These are phyloP conservation scores for Neomonachus schauinslandi DNA, from an alignment of 2,113 vertebrate species.

Conservation along the genomic window DNA sequence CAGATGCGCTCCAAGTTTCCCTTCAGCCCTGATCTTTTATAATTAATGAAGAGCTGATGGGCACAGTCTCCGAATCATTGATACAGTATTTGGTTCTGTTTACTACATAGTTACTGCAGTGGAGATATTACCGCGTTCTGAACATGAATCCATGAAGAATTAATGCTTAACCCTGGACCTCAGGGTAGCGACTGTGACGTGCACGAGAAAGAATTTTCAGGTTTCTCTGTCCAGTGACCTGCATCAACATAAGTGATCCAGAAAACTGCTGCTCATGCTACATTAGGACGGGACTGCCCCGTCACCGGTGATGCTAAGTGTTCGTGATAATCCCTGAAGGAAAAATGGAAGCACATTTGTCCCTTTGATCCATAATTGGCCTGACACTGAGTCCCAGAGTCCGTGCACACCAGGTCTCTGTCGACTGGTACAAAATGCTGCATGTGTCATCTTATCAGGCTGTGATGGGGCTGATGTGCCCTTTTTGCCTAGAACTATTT, in stretches of 20 bases:
- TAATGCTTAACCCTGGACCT: conserved; percentile 34
- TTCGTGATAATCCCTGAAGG: conserved; percentile 54
- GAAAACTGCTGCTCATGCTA: conserved; percentile 55
- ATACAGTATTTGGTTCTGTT: neutral
- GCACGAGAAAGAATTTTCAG: conserved; percentile 34
- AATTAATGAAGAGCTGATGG: neutral
- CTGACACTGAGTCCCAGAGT: conserved; percentile 32
- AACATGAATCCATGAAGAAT: neutral
- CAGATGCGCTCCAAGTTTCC: neutral
- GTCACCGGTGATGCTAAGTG: conserved; percentile 56
- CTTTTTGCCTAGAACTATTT: conserved; percentile 48
- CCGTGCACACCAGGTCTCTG: neutral
- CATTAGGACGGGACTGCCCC: neutral
- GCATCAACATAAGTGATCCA: conserved; percentile 48
- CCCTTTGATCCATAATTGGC: conserved; percentile 37
- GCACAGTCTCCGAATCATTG: conserved; percentile 19
- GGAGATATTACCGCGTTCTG: neutral
- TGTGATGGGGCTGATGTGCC: conserved; percentile 11
- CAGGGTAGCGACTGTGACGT: neutral
- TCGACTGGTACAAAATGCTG: conserved; percentile 40
- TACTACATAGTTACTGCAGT: neutral
- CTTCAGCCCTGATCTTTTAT: neutral
- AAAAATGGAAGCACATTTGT: conserved; percentile 60
- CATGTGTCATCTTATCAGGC: conserved; percentile 1
- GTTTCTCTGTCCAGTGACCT: conserved; percentile 38